These are phyloP conservation scores for Nesogale talazaci DNA, from an alignment of 2,113 vertebrate genomes.

Conservation along the genomic window DNA sequence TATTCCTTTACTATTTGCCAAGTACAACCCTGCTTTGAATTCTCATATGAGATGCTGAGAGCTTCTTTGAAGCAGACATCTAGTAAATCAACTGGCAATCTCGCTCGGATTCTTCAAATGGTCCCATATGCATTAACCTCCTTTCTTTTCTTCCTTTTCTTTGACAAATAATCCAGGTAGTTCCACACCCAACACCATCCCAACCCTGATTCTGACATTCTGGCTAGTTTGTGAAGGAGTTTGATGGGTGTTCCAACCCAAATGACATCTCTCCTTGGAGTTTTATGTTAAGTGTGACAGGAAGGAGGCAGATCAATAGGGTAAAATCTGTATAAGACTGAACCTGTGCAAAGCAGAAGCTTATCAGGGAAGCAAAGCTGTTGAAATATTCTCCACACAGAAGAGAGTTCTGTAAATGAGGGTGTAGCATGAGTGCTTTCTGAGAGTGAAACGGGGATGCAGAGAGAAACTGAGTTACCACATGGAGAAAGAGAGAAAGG, in stretches of 20 bases:
- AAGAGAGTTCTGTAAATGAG: background rate
- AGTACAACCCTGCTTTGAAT: background rate
- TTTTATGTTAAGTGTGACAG: background rate
- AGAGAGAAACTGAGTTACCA: constrained; percentile 5
- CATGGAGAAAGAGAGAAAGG: background rate
- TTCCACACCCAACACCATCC: background rate
- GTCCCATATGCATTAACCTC: background rate
- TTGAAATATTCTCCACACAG: background rate
- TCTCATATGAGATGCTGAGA: background rate
- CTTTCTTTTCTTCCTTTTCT: background rate
- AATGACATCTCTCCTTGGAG: background rate
- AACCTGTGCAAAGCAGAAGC: background rate
- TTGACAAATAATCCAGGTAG: background rate
- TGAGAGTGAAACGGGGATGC: background rate
- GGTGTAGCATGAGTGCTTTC: background rate
- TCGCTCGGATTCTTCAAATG: background rate
- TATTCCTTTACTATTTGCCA: background rate
- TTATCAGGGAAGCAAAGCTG: background rate
- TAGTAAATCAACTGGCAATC: background rate
- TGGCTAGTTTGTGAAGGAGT: background rate
- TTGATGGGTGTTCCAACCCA: background rate
- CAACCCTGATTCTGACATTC: background rate
- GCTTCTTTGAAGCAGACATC: background rate
- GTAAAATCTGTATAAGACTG: background rate
- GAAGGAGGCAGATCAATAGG: constrained; percentile 4